Conservation (phyloP, 2,797 vertebrate species). For the Chiloscyllium punctatum region DNA sequence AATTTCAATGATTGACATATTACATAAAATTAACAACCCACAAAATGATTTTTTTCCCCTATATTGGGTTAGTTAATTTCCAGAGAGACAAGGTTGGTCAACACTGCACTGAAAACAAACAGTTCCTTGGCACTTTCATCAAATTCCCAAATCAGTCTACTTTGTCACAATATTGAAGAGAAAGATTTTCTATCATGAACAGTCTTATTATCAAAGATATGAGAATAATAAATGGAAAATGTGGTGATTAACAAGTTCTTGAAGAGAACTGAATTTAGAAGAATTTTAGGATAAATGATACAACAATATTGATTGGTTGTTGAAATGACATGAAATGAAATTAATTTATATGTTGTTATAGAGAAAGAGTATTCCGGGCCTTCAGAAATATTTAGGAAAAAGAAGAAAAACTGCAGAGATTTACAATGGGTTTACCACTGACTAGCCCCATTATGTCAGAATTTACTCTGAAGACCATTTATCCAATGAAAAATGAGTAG, state of each 20-base stretch:
- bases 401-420: background rate
- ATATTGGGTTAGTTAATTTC: background rate
- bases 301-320: background rate
- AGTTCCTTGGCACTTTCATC: too few species aligned
- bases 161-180: background rate
- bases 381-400: slow-evolving; percentile 16
- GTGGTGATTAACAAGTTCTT: background rate
- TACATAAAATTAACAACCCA: background rate
- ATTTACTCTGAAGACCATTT: slow-evolving; percentile 51
- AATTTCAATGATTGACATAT: background rate
- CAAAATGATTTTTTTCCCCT: background rate
- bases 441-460: slow-evolving; percentile 56
- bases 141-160: background rate
- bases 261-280: background rate
- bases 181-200: background rate
- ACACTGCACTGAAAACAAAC: background rate
- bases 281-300: background rate
- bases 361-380: background rate
- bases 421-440: slow-evolving; percentile 38
- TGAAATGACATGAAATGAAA: background rate
- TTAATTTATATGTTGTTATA: background rate
- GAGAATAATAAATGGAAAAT: background rate
- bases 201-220: background rate
- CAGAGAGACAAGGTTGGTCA: background rate
- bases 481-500: slow-evolving; percentile 52